A percentile compares a stretch with the other conserved stretches of the same genome.
Evolutionary conservation across 2,888 invertebrate genomes (phyloP).

Genomic region (Athripsodes cinereus): DNA sequence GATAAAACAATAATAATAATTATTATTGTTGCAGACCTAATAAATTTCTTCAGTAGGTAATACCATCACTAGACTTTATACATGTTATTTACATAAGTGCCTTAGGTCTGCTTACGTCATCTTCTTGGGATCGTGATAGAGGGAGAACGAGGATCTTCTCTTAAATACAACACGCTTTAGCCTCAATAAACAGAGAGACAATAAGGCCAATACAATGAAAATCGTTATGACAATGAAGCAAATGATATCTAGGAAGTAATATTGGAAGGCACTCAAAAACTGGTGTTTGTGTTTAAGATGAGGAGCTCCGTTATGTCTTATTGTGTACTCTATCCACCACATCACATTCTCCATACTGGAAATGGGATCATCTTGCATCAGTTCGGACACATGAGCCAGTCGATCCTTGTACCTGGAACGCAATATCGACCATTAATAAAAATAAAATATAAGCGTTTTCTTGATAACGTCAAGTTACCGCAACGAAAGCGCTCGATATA

Average conservation of each 20-base stretch:
- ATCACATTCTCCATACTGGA: constrained; percentile 40
- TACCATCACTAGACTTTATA: no score
- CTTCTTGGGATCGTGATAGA: background rate
- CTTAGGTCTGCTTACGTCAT: background rate
- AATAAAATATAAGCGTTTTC: no score
- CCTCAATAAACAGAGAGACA: background rate
- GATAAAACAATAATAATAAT: no score
- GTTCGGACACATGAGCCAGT: constrained; percentile 24
- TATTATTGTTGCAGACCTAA: no score
- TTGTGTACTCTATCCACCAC: constrained; percentile 51
- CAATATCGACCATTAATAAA: no score
- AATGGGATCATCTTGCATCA: constrained; percentile 38
- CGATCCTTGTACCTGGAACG: constrained; percentile 31
- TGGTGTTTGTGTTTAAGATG: constrained; percentile 38
- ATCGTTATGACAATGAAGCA: constrained; percentile 19
- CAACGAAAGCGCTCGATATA: no score
- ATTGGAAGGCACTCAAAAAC: constrained; percentile 23
- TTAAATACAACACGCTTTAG: background rate
- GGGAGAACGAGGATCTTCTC: background rate
- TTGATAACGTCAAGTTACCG: no score
- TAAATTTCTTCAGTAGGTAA: no score
- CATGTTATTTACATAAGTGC: no score
- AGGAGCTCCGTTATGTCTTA: constrained; percentile 42
- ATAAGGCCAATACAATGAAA: background rate
- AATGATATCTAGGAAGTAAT: constrained; percentile 13